Percentiles rank a stretch among this genome's conserved stretches.
Evolutionary conservation across 2,888 invertebrate genomes (phyloP).

Genomic region (Drosophila multiciliata): DNA sequence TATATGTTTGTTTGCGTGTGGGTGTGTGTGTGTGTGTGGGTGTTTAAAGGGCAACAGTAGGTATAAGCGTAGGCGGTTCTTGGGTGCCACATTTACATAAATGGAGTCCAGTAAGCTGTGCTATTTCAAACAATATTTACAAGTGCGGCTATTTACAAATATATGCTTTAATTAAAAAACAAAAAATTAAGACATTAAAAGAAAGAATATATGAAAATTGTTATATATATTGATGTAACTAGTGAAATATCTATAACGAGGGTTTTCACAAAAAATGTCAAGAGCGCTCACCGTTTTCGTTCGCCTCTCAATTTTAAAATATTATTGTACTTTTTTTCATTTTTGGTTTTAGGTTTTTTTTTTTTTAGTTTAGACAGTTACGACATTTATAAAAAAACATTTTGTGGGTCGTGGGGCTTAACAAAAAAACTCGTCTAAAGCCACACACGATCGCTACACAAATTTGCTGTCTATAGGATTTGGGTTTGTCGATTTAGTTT

Average conservation of each 20-base stretch:
- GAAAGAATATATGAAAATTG: constrained; percentile 1
- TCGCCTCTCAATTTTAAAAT: constrained; percentile 51
- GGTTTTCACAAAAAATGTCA: constrained; percentile 29
- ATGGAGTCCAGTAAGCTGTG: constrained; percentile 51
- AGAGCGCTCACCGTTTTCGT: constrained; percentile 66
- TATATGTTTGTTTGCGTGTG: constrained; percentile 34
- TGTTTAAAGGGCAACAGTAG: constrained; percentile 37
- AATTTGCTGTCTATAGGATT: constrained; percentile 36
- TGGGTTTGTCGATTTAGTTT: constrained; percentile 13
- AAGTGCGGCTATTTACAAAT: constrained; percentile 39
- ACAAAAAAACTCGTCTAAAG: constrained; percentile 58
- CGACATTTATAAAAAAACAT: constrained; percentile 56
- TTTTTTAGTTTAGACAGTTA: constrained; percentile 46
- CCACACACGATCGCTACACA: constrained; percentile 62
- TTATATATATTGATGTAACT: constrained; percentile 25
- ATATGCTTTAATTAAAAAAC: constrained; percentile 3
- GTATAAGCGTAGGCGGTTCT: constrained; percentile 38
- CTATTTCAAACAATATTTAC: constrained; percentile 37
- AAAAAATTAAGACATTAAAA: constrained; percentile 5
- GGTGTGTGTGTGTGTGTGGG: constrained; percentile 30
- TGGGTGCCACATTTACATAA: constrained; percentile 32
- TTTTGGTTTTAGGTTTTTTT: constrained; percentile 8
- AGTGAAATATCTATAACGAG: constrained; percentile 36
- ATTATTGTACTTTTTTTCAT: constrained; percentile 53
- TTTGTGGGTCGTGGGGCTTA: constrained; percentile 60